These are phyloP conservation scores for Triplophysa rosa DNA, from an alignment of 2,113 vertebrate species.

Conservation along the genomic window DNA sequence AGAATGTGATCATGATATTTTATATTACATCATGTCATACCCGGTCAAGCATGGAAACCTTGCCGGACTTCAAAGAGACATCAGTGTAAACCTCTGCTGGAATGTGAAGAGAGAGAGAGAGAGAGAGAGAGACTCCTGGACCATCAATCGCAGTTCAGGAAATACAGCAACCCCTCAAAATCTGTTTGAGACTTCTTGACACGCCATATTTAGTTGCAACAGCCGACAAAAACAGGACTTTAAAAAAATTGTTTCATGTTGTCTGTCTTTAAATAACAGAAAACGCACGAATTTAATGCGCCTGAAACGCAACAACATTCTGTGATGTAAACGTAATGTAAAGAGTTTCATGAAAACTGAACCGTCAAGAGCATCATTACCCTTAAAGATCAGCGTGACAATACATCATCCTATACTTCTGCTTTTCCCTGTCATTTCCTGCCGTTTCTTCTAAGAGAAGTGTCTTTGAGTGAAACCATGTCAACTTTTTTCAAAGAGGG, in stretches of 20 bases:
- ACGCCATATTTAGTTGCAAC: neutral
- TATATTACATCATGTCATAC: slow-evolving; percentile 10
- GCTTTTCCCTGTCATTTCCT: neutral
- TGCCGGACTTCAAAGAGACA: slow-evolving; percentile 36
- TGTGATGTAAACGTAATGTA: neutral
- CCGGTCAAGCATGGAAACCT: slow-evolving; percentile 1
- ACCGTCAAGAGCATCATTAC: neutral
- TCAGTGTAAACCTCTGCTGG: slow-evolving; percentile 22
- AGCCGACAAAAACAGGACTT: neutral
- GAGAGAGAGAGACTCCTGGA: neutral
- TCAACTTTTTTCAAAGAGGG: neutral
- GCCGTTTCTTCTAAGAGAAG: neutral
- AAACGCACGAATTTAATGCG: neutral
- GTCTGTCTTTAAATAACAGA: neutral
- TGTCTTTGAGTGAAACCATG: neutral
- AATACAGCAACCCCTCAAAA: neutral
- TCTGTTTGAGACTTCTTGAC: neutral
- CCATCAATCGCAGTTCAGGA: neutral
- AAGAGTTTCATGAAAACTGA: neutral
- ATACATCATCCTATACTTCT: neutral
- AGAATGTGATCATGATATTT: slow-evolving; percentile 7
- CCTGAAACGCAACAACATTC: neutral
- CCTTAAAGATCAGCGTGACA: slow-evolving; percentile 2
- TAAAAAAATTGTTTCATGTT: neutral
- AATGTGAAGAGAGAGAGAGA: slow-evolving; percentile 9